Conservation (phyloP, 1,140 invertebrate genomes). For the Philopotamus ludificatus region DNA sequence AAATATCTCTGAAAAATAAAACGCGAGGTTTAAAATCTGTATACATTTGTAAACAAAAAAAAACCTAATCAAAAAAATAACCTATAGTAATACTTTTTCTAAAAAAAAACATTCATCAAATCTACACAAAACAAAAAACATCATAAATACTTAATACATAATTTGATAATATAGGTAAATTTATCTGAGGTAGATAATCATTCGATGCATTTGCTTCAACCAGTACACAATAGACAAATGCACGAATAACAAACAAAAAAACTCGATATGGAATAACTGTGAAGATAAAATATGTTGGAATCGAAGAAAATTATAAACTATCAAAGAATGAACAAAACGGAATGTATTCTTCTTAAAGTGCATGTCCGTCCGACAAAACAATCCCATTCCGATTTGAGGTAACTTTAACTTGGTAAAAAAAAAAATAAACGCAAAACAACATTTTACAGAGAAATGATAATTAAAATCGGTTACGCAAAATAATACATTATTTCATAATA, state of each 20-base stretch:
- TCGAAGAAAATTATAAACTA: background rate
- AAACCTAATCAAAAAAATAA: conserved; percentile 15
- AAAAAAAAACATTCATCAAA: conserved; percentile 18
- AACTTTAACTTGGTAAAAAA: background rate
- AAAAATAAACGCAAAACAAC: background rate
- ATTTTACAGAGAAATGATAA: background rate
- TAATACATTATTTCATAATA: background rate
- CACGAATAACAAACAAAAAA: conserved; percentile 24
- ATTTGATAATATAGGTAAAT: conserved; percentile 40
- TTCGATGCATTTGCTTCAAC: conserved; percentile 16
- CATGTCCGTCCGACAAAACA: too few relatives aligned
- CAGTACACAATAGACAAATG: conserved; percentile 3
- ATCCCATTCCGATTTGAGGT: too few relatives aligned
- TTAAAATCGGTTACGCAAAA: background rate
- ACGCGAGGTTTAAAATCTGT: too few relatives aligned
- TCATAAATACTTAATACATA: conserved; percentile 28
- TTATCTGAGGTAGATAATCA: conserved; percentile 41
- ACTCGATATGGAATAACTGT: conserved; percentile 28
- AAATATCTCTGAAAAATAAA: too few relatives aligned
- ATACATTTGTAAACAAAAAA: background rate
- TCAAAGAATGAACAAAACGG: background rate
- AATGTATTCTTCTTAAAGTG: conserved; percentile 8
- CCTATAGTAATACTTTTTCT: conserved; percentile 14
- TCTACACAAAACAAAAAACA: conserved; percentile 23
- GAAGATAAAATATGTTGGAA: too few relatives aligned